These are phyloP conservation scores for Chrysomela aeneicollis DNA, from an alignment of 2,888 invertebrate species.

Conservation along the genomic window DNA sequence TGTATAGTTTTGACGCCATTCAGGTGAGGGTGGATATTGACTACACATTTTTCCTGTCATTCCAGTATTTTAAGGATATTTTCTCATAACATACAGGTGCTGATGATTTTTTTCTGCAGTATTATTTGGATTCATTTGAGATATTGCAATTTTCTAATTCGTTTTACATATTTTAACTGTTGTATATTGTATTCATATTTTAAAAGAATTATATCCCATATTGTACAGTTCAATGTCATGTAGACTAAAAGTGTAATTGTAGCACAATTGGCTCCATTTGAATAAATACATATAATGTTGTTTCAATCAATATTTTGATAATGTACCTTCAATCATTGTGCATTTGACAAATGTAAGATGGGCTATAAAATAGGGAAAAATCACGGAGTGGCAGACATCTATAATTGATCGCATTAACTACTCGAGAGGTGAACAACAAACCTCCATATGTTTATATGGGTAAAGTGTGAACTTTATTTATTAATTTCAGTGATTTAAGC, in stretches of 20 bases:
- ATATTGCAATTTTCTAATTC: constrained; percentile 31
- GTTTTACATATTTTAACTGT: constrained; percentile 42
- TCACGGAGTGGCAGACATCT: no score
- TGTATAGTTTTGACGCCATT: constrained; percentile 39
- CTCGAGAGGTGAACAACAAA: no score
- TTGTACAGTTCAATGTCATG: constrained; percentile 43
- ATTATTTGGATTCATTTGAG: constrained; percentile 40
- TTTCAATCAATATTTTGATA: no score
- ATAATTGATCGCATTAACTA: no score
- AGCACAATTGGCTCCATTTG: constrained; percentile 50
- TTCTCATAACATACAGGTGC: constrained; percentile 28
- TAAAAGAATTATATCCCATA: constrained; percentile 33
- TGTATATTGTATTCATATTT: constrained; percentile 37
- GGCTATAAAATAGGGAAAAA: no score
- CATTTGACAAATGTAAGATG: no score
- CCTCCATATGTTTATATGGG: no score
- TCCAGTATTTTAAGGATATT: constrained; percentile 49
- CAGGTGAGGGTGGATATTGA: constrained; percentile 48
- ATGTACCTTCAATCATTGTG: no score
- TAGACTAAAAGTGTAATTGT: constrained; percentile 45
- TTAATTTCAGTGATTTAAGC: no score
- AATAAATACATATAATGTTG: constrained; percentile 26
- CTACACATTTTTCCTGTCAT: constrained; percentile 49
- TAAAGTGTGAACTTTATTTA: no score
- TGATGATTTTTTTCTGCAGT: constrained; percentile 41